Evolutionary conservation across 1,140 invertebrate genomes (phyloP), one percentile per base, ranked within the genome.

Genomic region (Magallana ariakensis): DNA sequence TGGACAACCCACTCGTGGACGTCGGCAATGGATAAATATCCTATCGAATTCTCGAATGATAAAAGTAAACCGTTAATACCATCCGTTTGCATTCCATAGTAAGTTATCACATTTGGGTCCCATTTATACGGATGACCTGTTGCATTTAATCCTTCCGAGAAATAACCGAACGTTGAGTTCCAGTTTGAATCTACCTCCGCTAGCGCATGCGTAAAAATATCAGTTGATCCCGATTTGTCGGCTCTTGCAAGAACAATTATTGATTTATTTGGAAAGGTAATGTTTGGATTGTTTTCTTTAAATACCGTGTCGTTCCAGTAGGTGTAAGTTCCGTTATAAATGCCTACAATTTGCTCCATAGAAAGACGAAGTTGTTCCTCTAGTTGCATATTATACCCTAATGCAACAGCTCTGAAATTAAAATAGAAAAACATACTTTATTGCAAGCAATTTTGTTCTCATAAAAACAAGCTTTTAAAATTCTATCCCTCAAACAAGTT

Each of bases 221-320:
- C 85, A 11, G 92, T 93, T 2, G 92, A 91, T 19, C 92, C 92
- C 15, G 92, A 92, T 55, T 90, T 91, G 82, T 92, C 91, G 11
- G 86, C 62, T 3, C 92, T 86, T 53, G 90, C 92, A 15, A 93
- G 83, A 2, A 92, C 92, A 16, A 88, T 80, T 22, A 93, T 91
- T 33, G 11, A 19, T 55, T 85, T 53, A 46, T 83, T 53, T 1
- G 92, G 92, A 55, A 93, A 66, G 3, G 8, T 66, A n/a, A 87
- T 84, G 16, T 56, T 26, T 10, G 92, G 91, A 82, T 93, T 93
- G 13, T 80, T 75, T 11, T 75, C 11, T 15, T 84, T 66, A n/a
- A 92, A 87, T 4, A 57, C 57, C 4, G 89, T 80, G 57, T 93
- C 90, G 75, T 92, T 92, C 92, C 92, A 93, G 57, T 75, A 85